These are phyloP conservation scores for Pituophis catenifer DNA, from an alignment of 2,113 vertebrate genomes.

Conservation along the genomic window DNA sequence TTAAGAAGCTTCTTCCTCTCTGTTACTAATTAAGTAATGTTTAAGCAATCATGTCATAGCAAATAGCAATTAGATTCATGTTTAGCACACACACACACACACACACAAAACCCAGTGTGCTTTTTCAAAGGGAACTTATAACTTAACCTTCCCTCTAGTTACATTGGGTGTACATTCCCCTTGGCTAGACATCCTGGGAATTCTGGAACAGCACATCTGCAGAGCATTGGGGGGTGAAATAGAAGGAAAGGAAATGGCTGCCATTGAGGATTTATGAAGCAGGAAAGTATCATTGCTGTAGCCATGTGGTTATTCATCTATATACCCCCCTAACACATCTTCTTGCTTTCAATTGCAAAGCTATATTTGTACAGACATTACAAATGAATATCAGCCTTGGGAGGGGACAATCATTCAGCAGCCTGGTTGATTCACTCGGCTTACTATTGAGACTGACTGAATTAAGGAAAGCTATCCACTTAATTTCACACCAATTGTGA, in stretches of 20 bases:
- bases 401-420: background rate
- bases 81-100: background rate
- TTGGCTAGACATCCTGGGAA: background rate
- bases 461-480: background rate
- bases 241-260: background rate
- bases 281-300: background rate
- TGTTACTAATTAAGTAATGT: background rate
- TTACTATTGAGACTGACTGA: background rate
- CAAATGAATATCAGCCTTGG: background rate
- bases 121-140: background rate
- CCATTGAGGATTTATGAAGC: constrained; percentile 3
- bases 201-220: background rate
- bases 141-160: background rate
- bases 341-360: background rate
- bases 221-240: background rate
- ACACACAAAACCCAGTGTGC: background rate
- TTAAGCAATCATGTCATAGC: background rate
- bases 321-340: background rate
- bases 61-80: background rate
- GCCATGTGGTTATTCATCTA: background rate
- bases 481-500: background rate
- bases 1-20: background rate
- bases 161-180: background rate
- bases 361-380: background rate
- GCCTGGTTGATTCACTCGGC: background rate